Evolutionary conservation across 2,797 vertebrate genomes (phyloP).

Genomic region (Lerista edwardsae): DNA sequence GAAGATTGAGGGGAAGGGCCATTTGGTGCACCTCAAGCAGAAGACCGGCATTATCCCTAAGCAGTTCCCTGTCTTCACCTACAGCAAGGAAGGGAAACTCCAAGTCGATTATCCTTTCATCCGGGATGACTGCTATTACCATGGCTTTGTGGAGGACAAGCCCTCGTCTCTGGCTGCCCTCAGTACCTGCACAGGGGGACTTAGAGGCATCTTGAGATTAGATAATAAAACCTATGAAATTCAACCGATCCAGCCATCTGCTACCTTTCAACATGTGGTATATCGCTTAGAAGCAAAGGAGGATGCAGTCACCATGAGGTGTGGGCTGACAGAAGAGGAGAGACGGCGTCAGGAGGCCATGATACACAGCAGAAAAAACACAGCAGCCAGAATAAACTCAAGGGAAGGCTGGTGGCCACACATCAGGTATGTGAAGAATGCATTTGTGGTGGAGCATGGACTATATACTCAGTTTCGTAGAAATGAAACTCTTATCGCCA

Average conservation of each 20-base stretch:
- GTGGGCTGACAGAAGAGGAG: constrained; percentile 43
- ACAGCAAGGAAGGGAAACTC: constrained; percentile 43
- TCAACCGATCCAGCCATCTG: constrained; percentile 61
- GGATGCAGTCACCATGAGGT: background rate
- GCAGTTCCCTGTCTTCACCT: constrained; percentile 71
- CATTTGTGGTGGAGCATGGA: constrained; percentile 47
- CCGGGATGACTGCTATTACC: constrained; percentile 71
- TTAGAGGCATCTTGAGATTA: constrained; percentile 68
- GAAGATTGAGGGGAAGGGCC: constrained; percentile 55
- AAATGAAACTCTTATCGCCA: constrained; percentile 44
- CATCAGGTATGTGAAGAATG: constrained; percentile 56
- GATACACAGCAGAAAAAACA: constrained; percentile 29
- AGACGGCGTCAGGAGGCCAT: constrained; percentile 40
- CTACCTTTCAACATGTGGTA: constrained; percentile 66
- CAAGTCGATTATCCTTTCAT: constrained; percentile 65
- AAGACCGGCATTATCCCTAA: constrained; percentile 54
- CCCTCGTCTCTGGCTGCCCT: constrained; percentile 70
- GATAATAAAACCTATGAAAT: constrained; percentile 67
- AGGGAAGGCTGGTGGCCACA: constrained; percentile 17
- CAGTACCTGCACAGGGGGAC: constrained; percentile 65
- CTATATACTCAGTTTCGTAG: constrained; percentile 18
- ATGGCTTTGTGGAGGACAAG: constrained; percentile 67
- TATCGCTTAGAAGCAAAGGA: constrained; percentile 56
- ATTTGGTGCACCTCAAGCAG: constrained; percentile 60
- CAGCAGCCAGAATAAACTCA: background rate